Conservation (phyloP, 2,113 vertebrate species). For the Callipepla squamata region DNA sequence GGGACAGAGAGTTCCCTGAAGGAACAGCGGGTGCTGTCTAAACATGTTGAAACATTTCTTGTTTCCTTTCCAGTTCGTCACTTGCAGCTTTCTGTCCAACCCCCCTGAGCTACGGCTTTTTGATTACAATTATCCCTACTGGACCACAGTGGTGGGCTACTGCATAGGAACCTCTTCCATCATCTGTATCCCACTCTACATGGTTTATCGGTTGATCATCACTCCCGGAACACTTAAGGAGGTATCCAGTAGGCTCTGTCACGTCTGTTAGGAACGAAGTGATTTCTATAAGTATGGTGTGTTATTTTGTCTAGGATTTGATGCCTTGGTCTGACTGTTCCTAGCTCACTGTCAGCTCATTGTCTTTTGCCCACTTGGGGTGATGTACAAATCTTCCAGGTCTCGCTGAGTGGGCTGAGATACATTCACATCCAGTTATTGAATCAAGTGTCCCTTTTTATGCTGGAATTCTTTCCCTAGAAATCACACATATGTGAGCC, state of each 20-base stretch:
- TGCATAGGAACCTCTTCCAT: conserved; percentile 94
- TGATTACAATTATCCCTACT: conserved; percentile 89
- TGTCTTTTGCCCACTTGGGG: not conserved
- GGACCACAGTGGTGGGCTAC: conserved; percentile 92
- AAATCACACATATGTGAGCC: not conserved
- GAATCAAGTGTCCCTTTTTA: not conserved
- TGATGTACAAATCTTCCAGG: not conserved
- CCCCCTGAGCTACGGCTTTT: conserved; percentile 90
- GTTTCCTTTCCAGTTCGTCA: conserved; percentile 87
- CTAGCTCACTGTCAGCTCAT: not conserved
- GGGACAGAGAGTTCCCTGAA: not conserved
- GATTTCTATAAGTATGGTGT: not conserved
- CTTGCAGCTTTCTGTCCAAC: conserved; percentile 91
- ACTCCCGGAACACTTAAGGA: conserved; percentile 94
- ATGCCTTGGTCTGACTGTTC: not conserved
- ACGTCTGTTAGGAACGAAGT: not conserved
- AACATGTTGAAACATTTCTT: not conserved
- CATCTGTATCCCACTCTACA: conserved; percentile 92
- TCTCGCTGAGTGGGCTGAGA: not conserved
- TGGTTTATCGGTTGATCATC: conserved; percentile 85
- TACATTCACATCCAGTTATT: not conserved
- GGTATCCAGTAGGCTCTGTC: conserved; percentile 72
- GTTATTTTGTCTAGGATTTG: not conserved
- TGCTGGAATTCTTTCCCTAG: not conserved
- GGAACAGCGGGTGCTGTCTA: not conserved